Conservation (phyloP, 2,113 vertebrate genomes). For the Tauraco erythrolophus region DNA sequence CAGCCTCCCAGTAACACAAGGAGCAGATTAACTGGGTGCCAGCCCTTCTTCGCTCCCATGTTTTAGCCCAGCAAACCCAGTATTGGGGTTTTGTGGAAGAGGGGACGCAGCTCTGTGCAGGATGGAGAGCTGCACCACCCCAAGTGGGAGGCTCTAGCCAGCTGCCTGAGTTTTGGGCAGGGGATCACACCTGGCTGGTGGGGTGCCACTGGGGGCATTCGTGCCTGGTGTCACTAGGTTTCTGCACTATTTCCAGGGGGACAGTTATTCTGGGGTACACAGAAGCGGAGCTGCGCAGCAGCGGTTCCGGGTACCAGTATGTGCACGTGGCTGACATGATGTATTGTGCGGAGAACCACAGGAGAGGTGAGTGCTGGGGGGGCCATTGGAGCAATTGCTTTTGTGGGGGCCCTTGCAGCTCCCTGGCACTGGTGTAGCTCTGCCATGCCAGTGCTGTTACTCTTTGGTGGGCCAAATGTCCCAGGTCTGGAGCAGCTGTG, state of each 20-base stretch:
- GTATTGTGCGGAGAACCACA: slow-evolving; percentile 81
- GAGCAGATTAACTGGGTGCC: not conserved
- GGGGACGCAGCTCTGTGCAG: not conserved
- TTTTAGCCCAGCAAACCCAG: not conserved
- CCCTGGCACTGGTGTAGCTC: not conserved
- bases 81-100: not conserved
- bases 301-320: slow-evolving; percentile 83
- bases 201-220: not conserved
- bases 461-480: not conserved
- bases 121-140: not conserved
- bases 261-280: slow-evolving; percentile 78
- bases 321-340: slow-evolving; percentile 82
- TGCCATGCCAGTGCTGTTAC: accelerated
- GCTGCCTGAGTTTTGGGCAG: not conserved
- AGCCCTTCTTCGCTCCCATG: not conserved
- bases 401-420: not conserved
- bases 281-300: slow-evolving; percentile 76
- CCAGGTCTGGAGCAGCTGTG: accelerated
- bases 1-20: accelerated
- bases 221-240: not conserved
- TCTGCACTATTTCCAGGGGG: not conserved
- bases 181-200: accelerated
- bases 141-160: not conserved
- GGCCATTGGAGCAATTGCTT: accelerated
- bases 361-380: slow-evolving; percentile 71